phyloP scores from a whole-genome alignment of 1,140 invertebrate species.

The Mizuhopecten yessoensis region DNA sequence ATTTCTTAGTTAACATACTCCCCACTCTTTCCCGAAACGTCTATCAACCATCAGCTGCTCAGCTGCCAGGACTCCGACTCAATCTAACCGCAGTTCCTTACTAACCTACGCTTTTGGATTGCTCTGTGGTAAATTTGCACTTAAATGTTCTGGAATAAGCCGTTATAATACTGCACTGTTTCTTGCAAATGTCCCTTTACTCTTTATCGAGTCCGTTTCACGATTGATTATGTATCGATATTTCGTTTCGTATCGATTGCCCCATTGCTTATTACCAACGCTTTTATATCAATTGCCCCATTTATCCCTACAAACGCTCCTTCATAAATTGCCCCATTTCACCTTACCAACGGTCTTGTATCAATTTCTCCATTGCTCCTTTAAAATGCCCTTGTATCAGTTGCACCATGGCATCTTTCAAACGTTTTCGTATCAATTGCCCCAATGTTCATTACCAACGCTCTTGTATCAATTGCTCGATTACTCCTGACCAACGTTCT shows the following conservation, averaged over 20 bases:
- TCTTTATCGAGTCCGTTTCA: not conserved
- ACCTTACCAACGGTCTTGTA: not conserved
- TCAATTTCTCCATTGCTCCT: not conserved
- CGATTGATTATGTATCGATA: no score
- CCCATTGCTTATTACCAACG: no score
- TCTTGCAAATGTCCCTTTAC: not conserved
- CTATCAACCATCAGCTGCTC: no score
- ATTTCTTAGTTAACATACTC: not conserved
- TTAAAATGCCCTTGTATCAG: not conserved
- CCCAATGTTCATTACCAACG: not conserved
- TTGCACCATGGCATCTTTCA: not conserved
- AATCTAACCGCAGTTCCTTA: no score
- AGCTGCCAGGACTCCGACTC: no score
- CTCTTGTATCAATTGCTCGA: not conserved
- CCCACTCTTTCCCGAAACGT: not conserved
- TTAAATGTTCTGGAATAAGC: no score
- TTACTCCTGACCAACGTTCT: not conserved
- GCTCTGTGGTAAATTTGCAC: no score
- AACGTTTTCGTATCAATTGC: not conserved
- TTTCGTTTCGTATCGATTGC: not conserved
- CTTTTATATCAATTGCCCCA: no score
- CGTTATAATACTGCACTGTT: no score
- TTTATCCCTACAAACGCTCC: no score
- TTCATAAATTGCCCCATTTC: no score
- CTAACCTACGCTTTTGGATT: no score